Percentiles rank a stretch among this genome's conserved stretches.
Conservation (phyloP, 2,113 vertebrate species). For the Myocastor coypus region DNA sequence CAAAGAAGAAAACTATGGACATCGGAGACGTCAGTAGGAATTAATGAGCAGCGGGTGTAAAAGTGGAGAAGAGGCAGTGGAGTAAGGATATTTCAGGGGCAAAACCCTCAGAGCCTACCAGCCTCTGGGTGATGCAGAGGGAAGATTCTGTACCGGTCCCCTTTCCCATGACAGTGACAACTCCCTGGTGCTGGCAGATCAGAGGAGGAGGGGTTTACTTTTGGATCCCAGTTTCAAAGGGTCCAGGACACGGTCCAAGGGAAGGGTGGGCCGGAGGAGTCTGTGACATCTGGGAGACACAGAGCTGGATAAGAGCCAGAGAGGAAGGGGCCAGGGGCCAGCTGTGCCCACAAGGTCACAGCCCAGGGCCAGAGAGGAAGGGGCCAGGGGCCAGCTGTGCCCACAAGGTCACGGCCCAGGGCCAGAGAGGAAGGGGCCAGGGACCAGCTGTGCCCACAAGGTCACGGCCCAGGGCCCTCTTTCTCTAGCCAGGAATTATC, state of each 20-base stretch:
- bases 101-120: neutral
- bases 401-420: no score
- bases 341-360: neutral
- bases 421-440: neutral
- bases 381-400: neutral
- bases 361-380: neutral
- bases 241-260: neutral
- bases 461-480: neutral
- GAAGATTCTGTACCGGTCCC: neutral
- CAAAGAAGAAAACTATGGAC: neutral
- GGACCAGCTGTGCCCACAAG: neutral
- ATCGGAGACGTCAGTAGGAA: slow-evolving; percentile 4
- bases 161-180: neutral
- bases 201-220: neutral
- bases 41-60: neutral
- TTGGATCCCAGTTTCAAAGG: neutral
- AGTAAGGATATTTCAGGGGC: neutral
- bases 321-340: neutral
- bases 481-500: neutral
- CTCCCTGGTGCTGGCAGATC: neutral
- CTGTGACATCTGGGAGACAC: neutral
- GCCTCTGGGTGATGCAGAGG: neutral
- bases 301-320: neutral
- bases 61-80: neutral
- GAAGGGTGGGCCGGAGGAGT: neutral